Base-by-base conservation (phyloP, 1,140 invertebrate species). In the Hirudo medicinalis region DNA sequence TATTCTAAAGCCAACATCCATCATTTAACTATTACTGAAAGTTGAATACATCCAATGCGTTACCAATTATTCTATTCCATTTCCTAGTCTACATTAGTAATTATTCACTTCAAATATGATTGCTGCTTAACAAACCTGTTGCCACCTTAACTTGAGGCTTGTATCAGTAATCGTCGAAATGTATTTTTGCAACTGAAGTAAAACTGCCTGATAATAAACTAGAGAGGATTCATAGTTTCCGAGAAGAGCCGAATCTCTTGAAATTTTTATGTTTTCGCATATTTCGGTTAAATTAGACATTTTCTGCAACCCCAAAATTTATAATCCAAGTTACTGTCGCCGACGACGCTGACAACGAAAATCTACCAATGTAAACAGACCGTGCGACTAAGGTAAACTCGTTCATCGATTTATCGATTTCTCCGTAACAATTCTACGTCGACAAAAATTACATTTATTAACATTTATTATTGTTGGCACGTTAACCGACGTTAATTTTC, bases 141-240 rank as follows among this genome's bases (percentile, higher is more conserved):
- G 91, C 92, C 94, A 97, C 83, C 89, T 91, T 74, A 87, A 87
- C 83, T 89, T 94, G 72, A 88, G 86, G 74, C 87, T 87, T 67
- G 87, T 87, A 74, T 89, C 92, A 20, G 86, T 88, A 66, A 93
- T 91, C 54, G 87, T 89, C 22, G 87, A 84, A 60, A 96, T 85
- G 36, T 94, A 85, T 76, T 87, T 87, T 77, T 92, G 90, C 76
- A 95, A 90, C 83, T 93, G 90, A 80, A 92, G 90, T 49, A 94
- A 85, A 6, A 92, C 90, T 67, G 92, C 91, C 83, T 96, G 90
- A 80, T 96, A 98, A 83, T 96, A 97, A 67, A 97, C 91, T 76
- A 88, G 85, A 17, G 93, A 90, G 72, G 90, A 91, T 78, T 97
- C 94, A 80, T 98, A 98, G 81, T 96, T 95, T 11, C 94, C 93